Conservation (phyloP, 1,140 invertebrate species). For the Neodiprion lecontei region DNA sequence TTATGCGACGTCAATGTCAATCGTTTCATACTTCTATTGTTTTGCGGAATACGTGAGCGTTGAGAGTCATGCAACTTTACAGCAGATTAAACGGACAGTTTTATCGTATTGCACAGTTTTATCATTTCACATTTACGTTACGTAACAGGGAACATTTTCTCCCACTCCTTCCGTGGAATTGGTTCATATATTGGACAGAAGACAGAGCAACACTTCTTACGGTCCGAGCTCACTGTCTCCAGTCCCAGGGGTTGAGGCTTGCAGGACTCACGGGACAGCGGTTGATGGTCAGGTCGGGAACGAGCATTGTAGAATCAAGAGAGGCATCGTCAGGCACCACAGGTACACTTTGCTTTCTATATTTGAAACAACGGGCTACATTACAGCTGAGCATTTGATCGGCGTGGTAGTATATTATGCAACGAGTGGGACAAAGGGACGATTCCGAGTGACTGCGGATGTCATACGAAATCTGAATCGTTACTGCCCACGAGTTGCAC, state of each 20-base stretch:
- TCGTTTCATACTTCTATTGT: too few species aligned
- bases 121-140: too few species aligned
- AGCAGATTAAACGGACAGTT: too few species aligned
- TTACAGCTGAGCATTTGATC: too few species aligned
- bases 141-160: constrained; percentile 54
- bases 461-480: too few species aligned
- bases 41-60: too few species aligned
- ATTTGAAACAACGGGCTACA: constrained; percentile 12
- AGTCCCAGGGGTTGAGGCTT: constrained; percentile 57
- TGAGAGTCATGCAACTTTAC: too few species aligned
- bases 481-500: too few species aligned
- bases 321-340: constrained; percentile 60
- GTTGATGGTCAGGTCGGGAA: constrained; percentile 50
- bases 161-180: constrained; percentile 61
- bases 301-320: constrained; percentile 59
- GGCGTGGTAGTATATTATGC: too few species aligned
- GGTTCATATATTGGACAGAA: constrained; percentile 57
- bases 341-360: constrained; percentile 42
- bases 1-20: not conserved
- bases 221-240: constrained; percentile 58
- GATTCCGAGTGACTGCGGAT: too few species aligned
- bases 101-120: too few species aligned
- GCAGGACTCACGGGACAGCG: constrained; percentile 58
- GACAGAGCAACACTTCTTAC: constrained; percentile 54
- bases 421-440: too few species aligned